phyloP scores from a whole-genome alignment of 2,797 vertebrate species.

The Tiaroga cobitis region DNA sequence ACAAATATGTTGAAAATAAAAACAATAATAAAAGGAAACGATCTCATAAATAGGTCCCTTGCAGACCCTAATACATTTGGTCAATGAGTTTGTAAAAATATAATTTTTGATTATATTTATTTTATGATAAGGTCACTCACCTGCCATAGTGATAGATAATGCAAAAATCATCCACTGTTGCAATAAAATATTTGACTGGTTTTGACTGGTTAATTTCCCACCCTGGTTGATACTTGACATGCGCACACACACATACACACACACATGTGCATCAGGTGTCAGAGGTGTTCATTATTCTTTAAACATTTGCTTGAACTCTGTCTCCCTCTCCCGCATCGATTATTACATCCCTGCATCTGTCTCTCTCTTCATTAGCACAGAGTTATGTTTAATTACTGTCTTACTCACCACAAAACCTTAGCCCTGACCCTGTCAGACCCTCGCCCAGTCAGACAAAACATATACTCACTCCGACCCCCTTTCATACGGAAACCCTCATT shows the following conservation, averaged over 20 bases:
- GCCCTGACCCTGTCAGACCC: conserved; percentile 45
- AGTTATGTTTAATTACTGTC: conserved; percentile 61
- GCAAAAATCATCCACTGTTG: neutral
- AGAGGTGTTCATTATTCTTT: conserved; percentile 14
- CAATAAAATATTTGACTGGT: neutral
- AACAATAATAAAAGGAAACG: neutral
- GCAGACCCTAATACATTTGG: neutral
- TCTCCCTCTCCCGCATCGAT: conserved; percentile 1
- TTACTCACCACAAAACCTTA: conserved; percentile 52
- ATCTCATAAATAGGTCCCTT: neutral
- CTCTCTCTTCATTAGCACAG: conserved; percentile 55
- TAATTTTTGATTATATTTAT: neutral
- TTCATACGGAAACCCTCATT: conserved; percentile 50
- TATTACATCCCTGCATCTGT: conserved; percentile 23
- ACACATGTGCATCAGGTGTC: conserved; percentile 16
- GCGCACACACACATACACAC: neutral
- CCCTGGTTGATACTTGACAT: neutral
- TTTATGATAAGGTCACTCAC: neutral
- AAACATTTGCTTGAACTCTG: conserved; percentile 36
- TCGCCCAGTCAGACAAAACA: conserved; percentile 32
- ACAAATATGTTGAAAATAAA: neutral
- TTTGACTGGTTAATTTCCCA: neutral
- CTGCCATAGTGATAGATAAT: neutral
- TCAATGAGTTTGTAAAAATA: neutral
- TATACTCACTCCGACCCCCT: conserved; percentile 18